Percentiles rank a stretch among this genome's conserved stretches.
phyloP scores from a whole-genome alignment of 1,140 invertebrate genomes.

The Lasioglossum albipes region DNA sequence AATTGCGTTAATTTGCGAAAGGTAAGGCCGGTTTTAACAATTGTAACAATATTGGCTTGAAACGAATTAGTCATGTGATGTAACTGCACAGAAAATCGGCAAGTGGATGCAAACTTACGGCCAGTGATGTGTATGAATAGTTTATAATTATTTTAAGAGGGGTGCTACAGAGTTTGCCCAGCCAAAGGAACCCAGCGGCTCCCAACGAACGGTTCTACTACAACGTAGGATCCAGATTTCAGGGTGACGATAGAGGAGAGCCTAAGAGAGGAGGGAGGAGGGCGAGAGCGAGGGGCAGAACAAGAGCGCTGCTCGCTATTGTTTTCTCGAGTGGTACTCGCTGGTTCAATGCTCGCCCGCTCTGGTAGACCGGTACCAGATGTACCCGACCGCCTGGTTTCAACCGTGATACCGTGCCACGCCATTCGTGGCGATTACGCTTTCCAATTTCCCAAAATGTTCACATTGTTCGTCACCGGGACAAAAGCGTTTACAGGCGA shows the following conservation, averaged over 20 bases:
- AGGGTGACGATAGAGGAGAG: conserved; percentile 70
- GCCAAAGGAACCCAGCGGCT: conserved; percentile 33
- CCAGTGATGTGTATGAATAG: background rate
- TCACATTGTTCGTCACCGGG: background rate
- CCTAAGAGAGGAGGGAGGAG: conserved; percentile 40
- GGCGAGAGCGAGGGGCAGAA: conserved; percentile 63
- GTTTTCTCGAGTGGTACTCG: conserved; percentile 80
- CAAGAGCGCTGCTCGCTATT: conserved; percentile 78
- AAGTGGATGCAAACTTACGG: background rate
- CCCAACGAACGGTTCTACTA: conserved; percentile 32
- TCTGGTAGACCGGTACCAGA: conserved; percentile 72
- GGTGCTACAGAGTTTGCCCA: background rate
- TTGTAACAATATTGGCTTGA: too few relatives aligned
- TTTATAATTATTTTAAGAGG: conserved; percentile 1
- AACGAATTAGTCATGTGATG: too few relatives aligned
- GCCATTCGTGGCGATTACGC: conserved; percentile 13
- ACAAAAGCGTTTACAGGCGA: background rate
- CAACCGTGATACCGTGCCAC: conserved; percentile 35
- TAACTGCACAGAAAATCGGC: background rate
- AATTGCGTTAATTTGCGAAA: too few relatives aligned
- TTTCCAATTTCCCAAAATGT: background rate
- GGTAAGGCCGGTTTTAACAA: too few relatives aligned
- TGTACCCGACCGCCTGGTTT: conserved; percentile 67
- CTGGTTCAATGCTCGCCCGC: conserved; percentile 78
- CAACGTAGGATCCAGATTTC: conserved; percentile 73